Percentiles rank a stretch among this genome's conserved stretches.
phyloP scores from a whole-genome alignment of 2,797 vertebrate species.

The Mionectes olivaceus region DNA sequence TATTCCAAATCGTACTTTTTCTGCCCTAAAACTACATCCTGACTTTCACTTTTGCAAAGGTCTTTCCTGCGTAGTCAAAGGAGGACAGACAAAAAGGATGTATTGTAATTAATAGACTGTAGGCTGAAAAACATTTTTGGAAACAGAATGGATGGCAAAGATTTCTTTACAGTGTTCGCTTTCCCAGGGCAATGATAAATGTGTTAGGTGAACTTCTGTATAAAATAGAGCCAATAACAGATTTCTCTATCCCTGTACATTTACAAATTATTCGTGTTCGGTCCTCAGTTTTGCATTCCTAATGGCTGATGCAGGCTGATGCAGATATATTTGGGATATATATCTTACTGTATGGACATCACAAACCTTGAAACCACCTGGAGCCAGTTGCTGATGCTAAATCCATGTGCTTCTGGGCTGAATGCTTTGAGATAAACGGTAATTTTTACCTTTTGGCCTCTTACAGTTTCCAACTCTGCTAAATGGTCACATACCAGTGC shows the following conservation, averaged over 20 bases:
- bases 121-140: not conserved
- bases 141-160: not conserved
- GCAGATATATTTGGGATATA: not conserved
- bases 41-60: not conserved
- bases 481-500: conserved; percentile 89
- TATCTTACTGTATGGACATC: not conserved
- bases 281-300: not conserved
- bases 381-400: not conserved
- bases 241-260: rapidly evolving
- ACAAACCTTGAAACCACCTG: not conserved
- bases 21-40: not conserved
- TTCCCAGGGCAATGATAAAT: not conserved
- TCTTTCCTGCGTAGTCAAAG: not conserved
- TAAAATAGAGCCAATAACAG: not conserved
- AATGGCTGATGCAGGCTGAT: not conserved
- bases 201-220: not conserved
- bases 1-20: not conserved
- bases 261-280: not conserved
- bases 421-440: not conserved
- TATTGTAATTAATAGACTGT: not conserved
- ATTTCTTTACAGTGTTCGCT: not conserved
- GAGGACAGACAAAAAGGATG: not conserved
- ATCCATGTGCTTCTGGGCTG: not conserved
- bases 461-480: conserved; percentile 92
- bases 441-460: conserved; percentile 62